Evolutionary conservation across 2,888 invertebrate species (phyloP), one percentile per base, ranked within the genome.

Genomic region (Tubulanus polymorphus): DNA sequence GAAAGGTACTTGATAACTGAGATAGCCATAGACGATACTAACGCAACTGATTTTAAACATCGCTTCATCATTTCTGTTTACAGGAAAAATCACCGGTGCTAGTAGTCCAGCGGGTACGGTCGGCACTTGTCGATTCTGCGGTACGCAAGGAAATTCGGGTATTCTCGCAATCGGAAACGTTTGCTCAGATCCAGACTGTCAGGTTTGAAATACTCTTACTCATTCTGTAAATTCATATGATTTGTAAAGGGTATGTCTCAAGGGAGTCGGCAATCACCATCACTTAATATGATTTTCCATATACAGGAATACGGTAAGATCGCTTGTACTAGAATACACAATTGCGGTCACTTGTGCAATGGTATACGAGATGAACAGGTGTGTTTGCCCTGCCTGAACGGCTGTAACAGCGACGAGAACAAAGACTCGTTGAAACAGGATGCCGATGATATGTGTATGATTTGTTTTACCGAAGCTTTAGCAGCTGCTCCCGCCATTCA

Each of bases 381-480:
- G 8, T 97, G 96, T 73, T 81, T 96, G 66, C 93, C 95, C 1
- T 97, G 97, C 74, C 82, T 97, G 63, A 88, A 89, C 69, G 88
- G 93, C 2, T 95, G 95, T 73, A 81, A 68, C 26, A 57, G 63
- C 0, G 55, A 58, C 1, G 70, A 71, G 55, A 69, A 70, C 50
- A 73, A 72, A 37, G 48, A 57, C 10, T 59, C 69, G 12, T 82
- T 96, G 51, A 88, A 91, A 18, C 97, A 97, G 79, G 97, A 97
- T 78, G 93, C 93, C 0, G 97, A 97, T 72, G 97, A 97, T 76
- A 94, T 97, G 93, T 97, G 97, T 81, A 96, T 97, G 92, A 93
- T 97, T 68, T 97, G 97, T 79, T 97, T 97, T 81, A 93, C 94
- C 0, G 97, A 97, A 78, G 93, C 96, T 0, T 81, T 97, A 41